Base-by-base conservation (phyloP, 2,797 vertebrate species). In the Pygocentrus nattereri region DNA sequence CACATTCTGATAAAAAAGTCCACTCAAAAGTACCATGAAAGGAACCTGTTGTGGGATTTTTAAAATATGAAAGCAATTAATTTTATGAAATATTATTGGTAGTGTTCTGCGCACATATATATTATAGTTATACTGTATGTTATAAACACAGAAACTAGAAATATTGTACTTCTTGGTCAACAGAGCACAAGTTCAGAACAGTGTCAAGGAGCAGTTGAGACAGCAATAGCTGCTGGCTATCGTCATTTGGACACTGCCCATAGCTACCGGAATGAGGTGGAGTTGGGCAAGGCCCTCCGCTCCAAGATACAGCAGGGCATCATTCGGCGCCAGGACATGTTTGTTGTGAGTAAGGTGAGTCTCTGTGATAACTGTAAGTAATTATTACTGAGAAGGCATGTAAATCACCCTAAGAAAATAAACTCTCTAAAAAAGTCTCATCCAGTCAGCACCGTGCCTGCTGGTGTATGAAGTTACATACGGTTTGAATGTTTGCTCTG, bases 341-440 rank as follows among this genome's bases (percentile, higher is more conserved):
- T 94, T 84, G 87, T 95, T 2, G 94, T 94, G 81, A 95, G 93
- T 78, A 95, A 95, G 92, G 94, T 94, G 70, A 84, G 84, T 82
- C 7, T 31, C 16, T 21, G 1, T 64, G 1, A 23, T n/a, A 38
- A 5, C 21, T 21, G 21, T 65, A 5, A 2, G n/a, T 25, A n/a
- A 25, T 23, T 59, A 59, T n/a, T 56, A 21, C 1, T 21, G n/a
- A n/a, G 19, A 23, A 31, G 38, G 38, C 38, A 38, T 38, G 1
- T 50, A 0, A n/a, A n/a, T n/a, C n/a, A n/a, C n/a, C n/a, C n/a
- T n/a, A 50, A 1, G 4, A 54, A 54, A 21, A n/a, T 21, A 10
- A 21, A 8, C 21, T 56, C 5, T 52, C 7, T n/a, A 7, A 23
- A n/a, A 58, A 25, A 10, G 1, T 44, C 41, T 11, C 41, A 44